phyloP scores from a whole-genome alignment of 1,140 invertebrate species.

The Leucophenga varia region DNA sequence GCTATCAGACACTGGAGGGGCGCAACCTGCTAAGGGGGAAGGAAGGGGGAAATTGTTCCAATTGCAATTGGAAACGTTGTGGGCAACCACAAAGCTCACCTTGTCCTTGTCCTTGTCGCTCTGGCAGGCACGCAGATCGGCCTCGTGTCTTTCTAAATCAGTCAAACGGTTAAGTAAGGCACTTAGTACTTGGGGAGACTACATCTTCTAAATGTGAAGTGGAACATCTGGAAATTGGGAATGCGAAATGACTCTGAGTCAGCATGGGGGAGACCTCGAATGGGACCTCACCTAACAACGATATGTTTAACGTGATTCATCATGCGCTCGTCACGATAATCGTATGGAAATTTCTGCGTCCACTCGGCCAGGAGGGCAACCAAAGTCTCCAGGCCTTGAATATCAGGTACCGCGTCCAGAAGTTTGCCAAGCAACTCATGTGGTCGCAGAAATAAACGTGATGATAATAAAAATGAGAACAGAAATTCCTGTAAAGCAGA shows the following conservation, averaged over 20 bases:
- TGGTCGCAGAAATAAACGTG: conserved; percentile 28
- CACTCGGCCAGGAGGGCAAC: conserved; percentile 29
- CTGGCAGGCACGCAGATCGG: conserved; percentile 26
- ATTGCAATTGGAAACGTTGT: too few species aligned
- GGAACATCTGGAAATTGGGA: conserved; percentile 32
- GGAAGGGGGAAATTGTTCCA: too few species aligned
- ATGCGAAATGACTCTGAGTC: too few species aligned
- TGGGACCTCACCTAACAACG: conserved; percentile 24
- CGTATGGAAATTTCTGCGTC: conserved; percentile 62
- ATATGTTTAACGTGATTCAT: conserved; percentile 58
- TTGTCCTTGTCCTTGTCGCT: conserved; percentile 17
- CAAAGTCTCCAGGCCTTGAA: conserved; percentile 23
- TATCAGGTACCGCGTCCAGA: conserved; percentile 28
- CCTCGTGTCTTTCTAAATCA: conserved; percentile 28
- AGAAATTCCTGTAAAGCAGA: conserved; percentile 23
- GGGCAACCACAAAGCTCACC: too few species aligned
- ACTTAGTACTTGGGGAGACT: conserved; percentile 30
- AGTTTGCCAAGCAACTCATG: conserved; percentile 30
- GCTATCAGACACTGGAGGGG: conserved; percentile 18
- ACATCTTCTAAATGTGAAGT: conserved; percentile 27
- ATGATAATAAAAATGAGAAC: conserved; percentile 30
- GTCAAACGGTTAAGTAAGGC: conserved; percentile 33
- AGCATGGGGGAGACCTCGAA: too few species aligned
- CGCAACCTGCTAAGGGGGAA: too few species aligned
- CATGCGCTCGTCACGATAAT: conserved; percentile 63